These are phyloP conservation scores for Rhagonycha lutea DNA, from an alignment of 2,888 invertebrate species.

Conservation along the genomic window DNA sequence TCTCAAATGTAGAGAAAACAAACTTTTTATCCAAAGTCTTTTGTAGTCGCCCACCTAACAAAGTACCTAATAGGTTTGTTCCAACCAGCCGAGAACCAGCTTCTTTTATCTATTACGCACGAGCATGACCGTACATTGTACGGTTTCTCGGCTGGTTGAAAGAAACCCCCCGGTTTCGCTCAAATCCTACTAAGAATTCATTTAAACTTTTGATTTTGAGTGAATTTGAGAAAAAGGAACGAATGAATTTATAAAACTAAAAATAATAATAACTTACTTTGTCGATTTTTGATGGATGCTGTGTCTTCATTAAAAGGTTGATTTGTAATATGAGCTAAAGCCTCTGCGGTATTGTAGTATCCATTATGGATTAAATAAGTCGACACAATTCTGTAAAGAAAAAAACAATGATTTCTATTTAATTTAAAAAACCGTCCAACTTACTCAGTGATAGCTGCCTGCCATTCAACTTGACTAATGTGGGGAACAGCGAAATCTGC, in stretches of 20 bases:
- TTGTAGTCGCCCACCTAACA: too few species aligned
- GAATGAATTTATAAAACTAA: neutral
- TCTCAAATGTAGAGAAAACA: too few species aligned
- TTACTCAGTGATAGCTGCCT: conserved; percentile 88
- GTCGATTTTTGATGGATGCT: conserved; percentile 92
- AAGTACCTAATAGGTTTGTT: too few species aligned
- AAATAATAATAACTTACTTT: conserved; percentile 68
- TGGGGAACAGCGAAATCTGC: conserved; percentile 86
- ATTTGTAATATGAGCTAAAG: conserved; percentile 88
- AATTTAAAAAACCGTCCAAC: conserved; percentile 26
- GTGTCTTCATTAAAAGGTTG: conserved; percentile 92
- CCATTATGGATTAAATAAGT: conserved; percentile 98
- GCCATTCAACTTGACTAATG: conserved; percentile 85
- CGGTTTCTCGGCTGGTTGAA: too few species aligned
- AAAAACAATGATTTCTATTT: conserved; percentile 11
- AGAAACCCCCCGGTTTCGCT: too few species aligned
- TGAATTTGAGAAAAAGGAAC: too few species aligned
- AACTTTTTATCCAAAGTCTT: too few species aligned
- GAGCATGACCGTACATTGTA: too few species aligned
- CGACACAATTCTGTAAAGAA: conserved; percentile 83
- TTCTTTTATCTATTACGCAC: too few species aligned
- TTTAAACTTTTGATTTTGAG: too few species aligned
- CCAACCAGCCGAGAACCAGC: too few species aligned
- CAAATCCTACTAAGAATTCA: too few species aligned
- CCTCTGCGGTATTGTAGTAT: conserved; percentile 94